Conservation (phyloP, 2,888 invertebrate species). For the Lepidocyrtoides sp. region DNA sequence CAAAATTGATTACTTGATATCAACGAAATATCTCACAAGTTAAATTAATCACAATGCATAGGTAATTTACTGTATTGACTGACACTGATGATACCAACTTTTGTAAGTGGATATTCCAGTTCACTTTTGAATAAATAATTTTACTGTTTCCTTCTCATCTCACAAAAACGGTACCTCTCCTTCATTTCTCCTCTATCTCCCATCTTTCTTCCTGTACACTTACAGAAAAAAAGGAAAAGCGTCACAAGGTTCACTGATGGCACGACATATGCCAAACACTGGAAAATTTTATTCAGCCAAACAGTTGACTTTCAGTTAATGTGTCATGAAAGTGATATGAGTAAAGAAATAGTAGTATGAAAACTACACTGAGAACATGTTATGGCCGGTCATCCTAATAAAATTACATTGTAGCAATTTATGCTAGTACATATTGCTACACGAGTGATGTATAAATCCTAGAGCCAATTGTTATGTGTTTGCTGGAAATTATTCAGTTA, state of each 20-base stretch:
- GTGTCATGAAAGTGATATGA: not conserved
- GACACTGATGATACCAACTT: not conserved
- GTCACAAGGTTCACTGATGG: not conserved
- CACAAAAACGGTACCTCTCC: not conserved
- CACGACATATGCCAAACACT: not conserved
- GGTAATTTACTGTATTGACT: not conserved
- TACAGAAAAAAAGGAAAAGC: not conserved
- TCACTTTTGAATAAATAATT: slow-evolving; percentile 18
- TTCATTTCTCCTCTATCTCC: not conserved
- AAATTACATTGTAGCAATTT: not conserved
- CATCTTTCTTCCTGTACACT: not conserved
- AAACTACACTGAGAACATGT: not conserved
- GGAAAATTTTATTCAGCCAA: not conserved
- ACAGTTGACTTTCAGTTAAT: not conserved
- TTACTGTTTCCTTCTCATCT: not conserved
- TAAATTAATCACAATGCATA: not conserved
- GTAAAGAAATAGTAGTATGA: not conserved
- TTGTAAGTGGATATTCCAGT: not conserved
- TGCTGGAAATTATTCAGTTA: not conserved
- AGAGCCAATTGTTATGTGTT: not conserved
- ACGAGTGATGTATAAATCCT: not conserved
- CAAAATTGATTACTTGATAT: not conserved
- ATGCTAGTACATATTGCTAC: not conserved
- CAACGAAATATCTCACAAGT: not conserved
- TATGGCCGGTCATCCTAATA: not conserved